Base-by-base conservation (phyloP, 2,113 vertebrate species). In the Tragelaphus scriptus region DNA sequence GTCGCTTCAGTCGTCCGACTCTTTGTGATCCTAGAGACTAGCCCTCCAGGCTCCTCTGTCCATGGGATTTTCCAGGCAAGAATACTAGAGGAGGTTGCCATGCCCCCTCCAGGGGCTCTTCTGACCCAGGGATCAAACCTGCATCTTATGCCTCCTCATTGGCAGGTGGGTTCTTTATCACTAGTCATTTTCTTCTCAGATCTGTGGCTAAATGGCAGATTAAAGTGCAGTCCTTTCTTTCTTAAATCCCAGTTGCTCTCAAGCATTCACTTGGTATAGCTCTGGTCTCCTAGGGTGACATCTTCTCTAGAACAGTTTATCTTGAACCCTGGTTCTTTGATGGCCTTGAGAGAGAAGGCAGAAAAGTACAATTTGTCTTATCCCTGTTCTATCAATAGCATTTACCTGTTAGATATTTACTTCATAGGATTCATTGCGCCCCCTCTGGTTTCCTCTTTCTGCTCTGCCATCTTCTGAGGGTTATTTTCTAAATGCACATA, bases 361-460 rank as follows among this genome's bases (percentile, higher is more conserved):
- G 58, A 92, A 90, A 93, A 92, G n/a, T 85, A 80, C 3, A 40
- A 8, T 91, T 94, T 88, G 68, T 94, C 49, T 68, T 90, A 17
- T 85, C 36, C 93, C 44, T 92, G 6, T 95, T 15, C 32, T 94
- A 14, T 79, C 8, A 79, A 9, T 92, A 82, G 68, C 58, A 85
- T 92, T 96, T 96, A 81, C 92, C 49, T 85, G 40, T 95, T 88
- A 85, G 47, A 79, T 88, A 97, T 84, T 59, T 59, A 95, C 75
- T 90, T 94, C 84, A 19, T 36, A 94, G 58, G 21, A 55, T 94
- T 85, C 53, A 81, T 58, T 93, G 25, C 75, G n/a, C 55, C 25
- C 55, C 5, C 14, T 61, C 61, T 95, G 71, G 21, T 88, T 95
- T 94, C 63, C 21, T 77, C 40, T 90, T 85, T 97, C 65, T 80